phyloP scores from a whole-genome alignment of 2,797 vertebrate genomes.

The Phalloptychus januarius region DNA sequence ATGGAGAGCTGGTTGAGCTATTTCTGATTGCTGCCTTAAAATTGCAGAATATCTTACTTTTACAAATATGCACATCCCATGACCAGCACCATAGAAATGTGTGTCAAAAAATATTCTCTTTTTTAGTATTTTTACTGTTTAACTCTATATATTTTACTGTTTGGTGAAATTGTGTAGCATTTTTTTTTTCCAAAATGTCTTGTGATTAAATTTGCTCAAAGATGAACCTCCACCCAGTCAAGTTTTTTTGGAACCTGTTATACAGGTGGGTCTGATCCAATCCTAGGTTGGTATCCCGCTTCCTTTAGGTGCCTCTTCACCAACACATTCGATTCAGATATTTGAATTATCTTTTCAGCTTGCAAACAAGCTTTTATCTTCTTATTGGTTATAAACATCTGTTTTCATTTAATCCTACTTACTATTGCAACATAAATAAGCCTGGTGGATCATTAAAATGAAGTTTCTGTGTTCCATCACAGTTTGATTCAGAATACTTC shows the following conservation, averaged over 20 bases:
- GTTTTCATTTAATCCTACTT: not conserved
- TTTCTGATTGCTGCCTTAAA: not conserved
- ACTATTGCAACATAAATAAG: not conserved
- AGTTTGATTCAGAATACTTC: not conserved
- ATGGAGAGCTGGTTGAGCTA: not conserved
- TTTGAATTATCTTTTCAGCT: not conserved
- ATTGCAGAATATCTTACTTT: not conserved
- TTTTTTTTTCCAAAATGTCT: not conserved
- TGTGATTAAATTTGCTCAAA: not conserved
- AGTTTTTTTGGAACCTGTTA: not conserved
- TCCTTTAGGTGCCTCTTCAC: not conserved
- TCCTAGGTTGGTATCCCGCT: not conserved
- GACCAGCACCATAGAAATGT: not conserved
- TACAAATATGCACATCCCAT: not conserved
- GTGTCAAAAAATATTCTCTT: not conserved
- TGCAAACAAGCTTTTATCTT: not conserved
- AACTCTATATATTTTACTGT: not conserved
- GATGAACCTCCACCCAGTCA: not conserved
- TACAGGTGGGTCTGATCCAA: not conserved
- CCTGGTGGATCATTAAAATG: not conserved
- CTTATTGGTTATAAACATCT: not conserved
- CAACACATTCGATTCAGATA: not conserved
- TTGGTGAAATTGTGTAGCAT: not conserved
- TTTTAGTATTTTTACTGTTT: not conserved
- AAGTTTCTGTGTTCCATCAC: not conserved